Conservation (phyloP, 2,888 invertebrate genomes). For the Pheosia gnoma region DNA sequence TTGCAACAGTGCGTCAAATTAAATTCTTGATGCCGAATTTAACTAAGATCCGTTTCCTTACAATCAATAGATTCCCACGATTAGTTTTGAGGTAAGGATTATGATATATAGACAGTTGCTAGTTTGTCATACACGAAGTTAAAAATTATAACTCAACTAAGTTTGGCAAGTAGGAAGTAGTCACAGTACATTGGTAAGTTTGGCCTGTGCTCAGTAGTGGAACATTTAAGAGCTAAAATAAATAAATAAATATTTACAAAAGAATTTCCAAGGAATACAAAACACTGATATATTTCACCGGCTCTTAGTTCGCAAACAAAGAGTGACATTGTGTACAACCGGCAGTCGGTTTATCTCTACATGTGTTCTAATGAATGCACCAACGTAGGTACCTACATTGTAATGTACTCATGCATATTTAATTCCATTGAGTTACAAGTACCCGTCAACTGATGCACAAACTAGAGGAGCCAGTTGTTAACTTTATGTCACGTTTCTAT, state of each 20-base stretch:
- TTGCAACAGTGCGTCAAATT: no score
- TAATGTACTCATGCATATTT: conserved; percentile 51
- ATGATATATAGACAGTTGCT: no score
- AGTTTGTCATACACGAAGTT: no score
- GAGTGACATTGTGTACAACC: conserved; percentile 64
- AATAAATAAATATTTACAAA: conserved; percentile 4
- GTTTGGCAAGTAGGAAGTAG: no score
- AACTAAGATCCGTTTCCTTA: no score
- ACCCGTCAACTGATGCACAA: conserved; percentile 21
- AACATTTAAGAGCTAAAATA: no score
- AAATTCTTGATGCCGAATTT: no score
- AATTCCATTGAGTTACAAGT: conserved; percentile 36
- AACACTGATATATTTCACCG: conserved; percentile 44
- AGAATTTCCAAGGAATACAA: conserved; percentile 42
- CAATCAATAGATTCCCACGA: no score
- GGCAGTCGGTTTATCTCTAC: conserved; percentile 70
- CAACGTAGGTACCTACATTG: conserved; percentile 51
- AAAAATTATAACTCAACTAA: no score
- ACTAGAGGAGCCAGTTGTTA: conserved; percentile 21
- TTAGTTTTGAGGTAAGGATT: no score
- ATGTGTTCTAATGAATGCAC: conserved; percentile 69
- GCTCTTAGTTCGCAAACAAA: conserved; percentile 58
- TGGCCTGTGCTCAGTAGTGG: no score
- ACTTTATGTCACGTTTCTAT: conserved; percentile 25
- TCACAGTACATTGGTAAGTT: no score